Evolutionary conservation across 2,888 invertebrate genomes (phyloP), one percentile per base, ranked within the genome.

Genomic region (Oscheius myriophilus): DNA sequence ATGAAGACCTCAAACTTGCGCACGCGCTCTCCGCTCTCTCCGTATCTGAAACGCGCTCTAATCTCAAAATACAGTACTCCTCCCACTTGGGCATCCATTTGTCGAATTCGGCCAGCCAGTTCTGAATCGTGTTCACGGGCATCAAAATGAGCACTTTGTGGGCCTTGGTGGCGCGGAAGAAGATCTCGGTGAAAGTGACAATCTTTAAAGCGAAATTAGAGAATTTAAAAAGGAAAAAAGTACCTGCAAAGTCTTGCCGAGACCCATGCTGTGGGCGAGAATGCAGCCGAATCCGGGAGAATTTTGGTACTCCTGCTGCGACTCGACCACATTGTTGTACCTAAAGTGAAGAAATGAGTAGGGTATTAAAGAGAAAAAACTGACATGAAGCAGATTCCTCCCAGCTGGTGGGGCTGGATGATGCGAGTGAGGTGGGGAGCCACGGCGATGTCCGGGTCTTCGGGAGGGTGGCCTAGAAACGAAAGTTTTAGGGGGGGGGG

Each of bases 61-160:
- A 59, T 67, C 26, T 45, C 61, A 12, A 18, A 46, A 46, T 18
- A n/a, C 21, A 11, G 25, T 18, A 52, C 65, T 58, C 12, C 33
- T 64, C 33, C 25, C 53, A 54, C 62, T 54, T 55, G 0, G 97
- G 97, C 67, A 95, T 89, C 96, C 97, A 98, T 92, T 94, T 93
- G 87, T 97, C 95, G 87, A 94, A 98, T 88, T 98, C 98, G 82
- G 93, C 89, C 53, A 72, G 70, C 97, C 96, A 97, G 89, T 97
- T 97, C 88, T 97, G 96, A 73, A 98, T 89, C 0, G 97, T 97
- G 88, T 98, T 98, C 70, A 98, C 96, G 11, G 98, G 98, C 91
- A 97, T 96, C 77, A 98, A 96, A 86, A 95, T 93, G 46, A 99
- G 89, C 0, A 96, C 93, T 16, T 92, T 93, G 87, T 92, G 93